Evolutionary conservation across 1,140 invertebrate species (phyloP), one percentile per base, ranked within the genome.

Genomic region (Rhysida immarginata): DNA sequence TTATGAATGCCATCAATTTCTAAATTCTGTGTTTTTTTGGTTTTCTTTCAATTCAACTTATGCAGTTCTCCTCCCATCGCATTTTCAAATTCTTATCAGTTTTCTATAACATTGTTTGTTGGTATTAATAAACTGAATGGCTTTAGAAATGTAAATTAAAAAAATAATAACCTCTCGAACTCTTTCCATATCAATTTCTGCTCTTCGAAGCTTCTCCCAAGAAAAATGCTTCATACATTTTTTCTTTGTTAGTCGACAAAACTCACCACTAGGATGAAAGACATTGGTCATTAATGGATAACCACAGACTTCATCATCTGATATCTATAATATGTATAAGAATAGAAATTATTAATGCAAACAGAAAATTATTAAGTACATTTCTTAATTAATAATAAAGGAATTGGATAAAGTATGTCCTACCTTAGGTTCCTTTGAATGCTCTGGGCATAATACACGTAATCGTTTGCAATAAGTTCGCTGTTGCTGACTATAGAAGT

Each of bases 391-490:
- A 8, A 46, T 5, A 5, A 23, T 46, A 13, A 11, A n/a, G n/a
- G n/a, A n/a, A n/a, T n/a, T n/a, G n/a, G n/a, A n/a, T n/a, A n/a
- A n/a, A n/a, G n/a, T n/a, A n/a, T n/a, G n/a, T n/a, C n/a, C 84
- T 26, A 95, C 81, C 75, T 95, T 93, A 0, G 88, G 84, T 66
- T 97, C 93, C 74, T 97, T 98, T 58, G 85, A 90, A 69, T 99
- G 96, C 66, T 99, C 96, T 0, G 96, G 93, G 71, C 96, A 99
- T 23, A 99, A 75, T 1, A 98, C 90, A 61, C 89, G 79, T 16
- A 99, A 71, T 49, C 95, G 72, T 72, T 98, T 99, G 71, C 95
- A 99, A 66, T 98, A 99, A 0, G 93, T 96, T 53, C 81, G 78
- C 65, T 86, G 91, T 1, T 78, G 73, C 2, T 85, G 78, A 73